Conservation (phyloP, 2,888 invertebrate genomes). For the Venusia cambrica region DNA sequence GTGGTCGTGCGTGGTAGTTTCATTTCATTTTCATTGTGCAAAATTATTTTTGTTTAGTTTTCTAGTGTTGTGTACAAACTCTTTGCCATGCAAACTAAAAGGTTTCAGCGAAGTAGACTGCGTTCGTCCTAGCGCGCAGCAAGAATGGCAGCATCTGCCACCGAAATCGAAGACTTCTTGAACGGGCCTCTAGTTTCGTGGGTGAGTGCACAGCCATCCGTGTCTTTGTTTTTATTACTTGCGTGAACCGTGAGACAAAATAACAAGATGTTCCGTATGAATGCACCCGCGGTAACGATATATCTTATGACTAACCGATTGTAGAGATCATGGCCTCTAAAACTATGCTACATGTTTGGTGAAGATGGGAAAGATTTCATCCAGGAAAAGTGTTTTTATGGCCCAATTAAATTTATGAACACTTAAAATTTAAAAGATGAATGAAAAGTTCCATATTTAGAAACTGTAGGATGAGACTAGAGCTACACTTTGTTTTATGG, state of each 20-base stretch:
- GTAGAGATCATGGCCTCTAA: too few species aligned
- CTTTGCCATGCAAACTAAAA: conserved; percentile 60
- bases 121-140: conserved; percentile 61
- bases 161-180: conserved; percentile 91
- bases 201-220: conserved; percentile 84
- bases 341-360: too few species aligned
- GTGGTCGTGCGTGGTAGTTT: conserved; percentile 25
- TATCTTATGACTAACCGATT: conserved; percentile 7
- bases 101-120: conserved; percentile 52
- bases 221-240: conserved; percentile 54
- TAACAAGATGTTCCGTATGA: conserved; percentile 54
- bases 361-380: too few species aligned
- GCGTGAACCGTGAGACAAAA: conserved; percentile 59
- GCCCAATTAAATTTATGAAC: too few species aligned
- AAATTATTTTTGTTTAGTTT: conserved; percentile 14
- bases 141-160: conserved; percentile 83
- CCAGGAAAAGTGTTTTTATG: too few species aligned
- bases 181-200: conserved; percentile 92
- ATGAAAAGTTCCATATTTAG: too few species aligned
- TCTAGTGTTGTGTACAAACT: conserved; percentile 42
- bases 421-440: too few species aligned
- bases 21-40: conserved; percentile 16
- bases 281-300: conserved; percentile 34
- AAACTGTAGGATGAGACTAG: too few species aligned
- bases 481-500: too few species aligned